Conservation (phyloP, 2,113 vertebrate genomes). For the Vidua macroura region DNA sequence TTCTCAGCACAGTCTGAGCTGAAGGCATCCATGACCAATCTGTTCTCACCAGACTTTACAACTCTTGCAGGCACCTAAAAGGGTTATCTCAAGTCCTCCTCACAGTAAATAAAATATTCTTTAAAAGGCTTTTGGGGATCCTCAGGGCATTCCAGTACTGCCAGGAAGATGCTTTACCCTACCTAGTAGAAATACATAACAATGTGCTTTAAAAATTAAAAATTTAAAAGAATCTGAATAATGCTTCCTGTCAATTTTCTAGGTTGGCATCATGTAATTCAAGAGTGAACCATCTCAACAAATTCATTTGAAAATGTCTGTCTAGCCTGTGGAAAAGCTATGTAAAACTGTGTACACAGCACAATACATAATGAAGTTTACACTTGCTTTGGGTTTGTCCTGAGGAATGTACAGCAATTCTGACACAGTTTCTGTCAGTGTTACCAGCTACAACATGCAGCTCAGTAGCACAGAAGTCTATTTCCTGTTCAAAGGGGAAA, state of each 20-base stretch:
- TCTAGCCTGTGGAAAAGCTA: constrained; percentile 65
- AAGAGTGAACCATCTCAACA: constrained; percentile 27
- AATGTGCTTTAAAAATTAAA: constrained; percentile 71
- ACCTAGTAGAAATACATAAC: constrained; percentile 57
- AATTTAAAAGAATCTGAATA: constrained; percentile 62
- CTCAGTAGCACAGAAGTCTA: background rate
- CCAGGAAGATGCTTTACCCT: constrained; percentile 42
- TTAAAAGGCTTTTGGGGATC: constrained; percentile 62
- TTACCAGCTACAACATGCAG: constrained; percentile 65
- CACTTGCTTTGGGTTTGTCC: constrained; percentile 65
- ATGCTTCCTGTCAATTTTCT: constrained; percentile 59
- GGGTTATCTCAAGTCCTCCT: constrained; percentile 26
- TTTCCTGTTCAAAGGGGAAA: background rate
- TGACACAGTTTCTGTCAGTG: constrained; percentile 36
- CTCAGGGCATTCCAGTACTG: constrained; percentile 54
- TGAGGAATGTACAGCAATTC: constrained; percentile 27
- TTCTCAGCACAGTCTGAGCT: background rate
- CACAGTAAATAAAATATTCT: constrained; percentile 57
- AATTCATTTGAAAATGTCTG: constrained; percentile 59
- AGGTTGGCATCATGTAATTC: constrained; percentile 50
- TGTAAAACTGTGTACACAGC: constrained; percentile 43
- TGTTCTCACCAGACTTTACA: background rate
- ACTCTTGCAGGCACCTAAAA: constrained; percentile 20
- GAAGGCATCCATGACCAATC: background rate
- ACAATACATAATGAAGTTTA: constrained; percentile 48